These are phyloP conservation scores for Arctocebus calabarensis DNA, from an alignment of 2,797 vertebrate species.

Conservation along the genomic window DNA sequence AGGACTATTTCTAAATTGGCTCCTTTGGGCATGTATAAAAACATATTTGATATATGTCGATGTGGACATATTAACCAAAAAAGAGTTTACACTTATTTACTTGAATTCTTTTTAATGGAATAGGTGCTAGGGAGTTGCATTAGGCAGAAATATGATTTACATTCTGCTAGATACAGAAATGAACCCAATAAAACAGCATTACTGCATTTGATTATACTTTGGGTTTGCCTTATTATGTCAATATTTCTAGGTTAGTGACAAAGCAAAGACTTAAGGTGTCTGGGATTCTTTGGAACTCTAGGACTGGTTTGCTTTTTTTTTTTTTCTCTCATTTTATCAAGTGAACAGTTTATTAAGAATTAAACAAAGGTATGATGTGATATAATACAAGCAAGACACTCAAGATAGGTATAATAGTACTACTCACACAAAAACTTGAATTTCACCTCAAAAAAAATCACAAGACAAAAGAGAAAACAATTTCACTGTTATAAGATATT, in stretches of 20 bases:
- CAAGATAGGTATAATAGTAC: too few relatives aligned
- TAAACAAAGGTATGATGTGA: too few relatives aligned
- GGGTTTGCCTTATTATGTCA: constrained; percentile 23
- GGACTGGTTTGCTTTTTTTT: too few relatives aligned
- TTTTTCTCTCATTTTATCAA: too few relatives aligned
- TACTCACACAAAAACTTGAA: too few relatives aligned
- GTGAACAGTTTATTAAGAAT: too few relatives aligned
- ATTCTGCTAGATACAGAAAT: neutral
- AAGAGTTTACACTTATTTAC: neutral
- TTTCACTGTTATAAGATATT: too few relatives aligned
- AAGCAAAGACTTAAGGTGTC: neutral
- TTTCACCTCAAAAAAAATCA: too few relatives aligned
- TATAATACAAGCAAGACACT: too few relatives aligned
- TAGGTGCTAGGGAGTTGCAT: neutral
- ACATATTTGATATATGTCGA: neutral
- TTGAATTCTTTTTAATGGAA: neutral
- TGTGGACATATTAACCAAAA: neutral
- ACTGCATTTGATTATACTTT: neutral
- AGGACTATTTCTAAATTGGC: neutral
- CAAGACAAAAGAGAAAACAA: too few relatives aligned
- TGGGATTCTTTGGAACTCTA: constrained; percentile 8
- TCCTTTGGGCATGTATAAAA: neutral
- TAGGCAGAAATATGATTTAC: constrained; percentile 11
- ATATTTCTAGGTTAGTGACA: constrained; percentile 39
- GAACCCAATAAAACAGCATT: constrained; percentile 8